These are phyloP conservation scores for Eurystomus glaucurus DNA, from an alignment of 2,797 vertebrate genomes.

Conservation along the genomic window DNA sequence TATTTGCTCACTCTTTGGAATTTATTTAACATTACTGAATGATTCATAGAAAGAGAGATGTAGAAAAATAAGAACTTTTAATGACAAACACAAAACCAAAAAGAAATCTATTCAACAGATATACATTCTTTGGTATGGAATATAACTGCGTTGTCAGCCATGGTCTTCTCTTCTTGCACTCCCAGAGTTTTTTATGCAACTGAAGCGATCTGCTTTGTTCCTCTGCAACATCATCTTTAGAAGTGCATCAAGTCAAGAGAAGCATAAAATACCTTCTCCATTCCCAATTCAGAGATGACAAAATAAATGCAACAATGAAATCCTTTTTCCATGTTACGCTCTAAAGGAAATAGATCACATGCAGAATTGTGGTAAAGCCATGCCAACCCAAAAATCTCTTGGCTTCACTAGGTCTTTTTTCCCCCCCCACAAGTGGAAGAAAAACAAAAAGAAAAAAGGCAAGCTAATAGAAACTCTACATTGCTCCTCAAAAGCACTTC, in stretches of 20 bases:
- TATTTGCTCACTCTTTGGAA: slow-evolving; percentile 44
- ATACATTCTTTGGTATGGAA: not conserved
- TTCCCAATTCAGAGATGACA: not conserved
- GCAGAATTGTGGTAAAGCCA: not conserved
- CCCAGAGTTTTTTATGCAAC: not conserved
- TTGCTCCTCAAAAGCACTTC: not conserved
- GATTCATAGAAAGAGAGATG: slow-evolving; percentile 35
- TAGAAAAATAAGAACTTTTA: slow-evolving; percentile 2
- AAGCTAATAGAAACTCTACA: not conserved
- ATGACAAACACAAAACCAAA: slow-evolving; percentile 18
- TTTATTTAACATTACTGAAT: slow-evolving; percentile 24
- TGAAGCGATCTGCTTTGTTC: not conserved
- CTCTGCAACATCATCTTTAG: not conserved
- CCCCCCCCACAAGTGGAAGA: no score
- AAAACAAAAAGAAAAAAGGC: not conserved
- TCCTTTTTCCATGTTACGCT: not conserved
- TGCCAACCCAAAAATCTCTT: not conserved
- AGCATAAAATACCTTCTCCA: not conserved
- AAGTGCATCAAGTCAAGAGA: not conserved
- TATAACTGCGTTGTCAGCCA: not conserved
- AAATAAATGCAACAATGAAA: not conserved
- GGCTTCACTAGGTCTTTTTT: not conserved
- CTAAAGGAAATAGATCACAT: not conserved
- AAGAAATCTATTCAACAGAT: not conserved
- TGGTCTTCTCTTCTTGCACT: not conserved